Evolutionary conservation across 1,140 invertebrate species (phyloP).

Genomic region (Seison nebaliae): DNA sequence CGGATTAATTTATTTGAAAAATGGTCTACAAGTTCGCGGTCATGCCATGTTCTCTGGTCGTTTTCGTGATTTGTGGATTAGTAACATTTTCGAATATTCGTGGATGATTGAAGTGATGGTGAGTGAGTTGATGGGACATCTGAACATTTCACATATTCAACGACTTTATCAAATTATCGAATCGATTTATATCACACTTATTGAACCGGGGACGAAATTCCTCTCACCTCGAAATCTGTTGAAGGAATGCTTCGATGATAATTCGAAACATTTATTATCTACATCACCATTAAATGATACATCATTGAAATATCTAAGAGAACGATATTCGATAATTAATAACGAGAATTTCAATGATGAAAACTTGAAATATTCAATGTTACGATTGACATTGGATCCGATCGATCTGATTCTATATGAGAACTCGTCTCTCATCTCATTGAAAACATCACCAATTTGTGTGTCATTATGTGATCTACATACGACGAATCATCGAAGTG

Average conservation of each 20-base stretch:
- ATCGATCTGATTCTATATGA: constrained; percentile 70
- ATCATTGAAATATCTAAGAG: background rate
- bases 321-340: background rate
- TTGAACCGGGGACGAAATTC: no score
- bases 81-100: constrained; percentile 80
- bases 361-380: constrained; percentile 56
- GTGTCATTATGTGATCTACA: no score
- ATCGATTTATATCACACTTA: background rate
- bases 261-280: no score
- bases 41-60: constrained; percentile 87
- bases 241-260: no score
- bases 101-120: constrained; percentile 44
- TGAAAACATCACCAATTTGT: constrained; percentile 13
- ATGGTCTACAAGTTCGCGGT: constrained; percentile 61
- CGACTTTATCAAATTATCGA: constrained; percentile 5
- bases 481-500: no score
- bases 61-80: constrained; percentile 58
- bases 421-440: no score
- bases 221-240: no score
- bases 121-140: constrained; percentile 33
- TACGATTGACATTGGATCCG: constrained; percentile 58
- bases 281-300: no score
- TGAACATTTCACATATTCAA: constrained; percentile 31
- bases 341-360: background rate
- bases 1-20: constrained; percentile 39